phyloP scores from a whole-genome alignment of 2,888 invertebrate genomes.

The Caenorhabditis sp. region DNA sequence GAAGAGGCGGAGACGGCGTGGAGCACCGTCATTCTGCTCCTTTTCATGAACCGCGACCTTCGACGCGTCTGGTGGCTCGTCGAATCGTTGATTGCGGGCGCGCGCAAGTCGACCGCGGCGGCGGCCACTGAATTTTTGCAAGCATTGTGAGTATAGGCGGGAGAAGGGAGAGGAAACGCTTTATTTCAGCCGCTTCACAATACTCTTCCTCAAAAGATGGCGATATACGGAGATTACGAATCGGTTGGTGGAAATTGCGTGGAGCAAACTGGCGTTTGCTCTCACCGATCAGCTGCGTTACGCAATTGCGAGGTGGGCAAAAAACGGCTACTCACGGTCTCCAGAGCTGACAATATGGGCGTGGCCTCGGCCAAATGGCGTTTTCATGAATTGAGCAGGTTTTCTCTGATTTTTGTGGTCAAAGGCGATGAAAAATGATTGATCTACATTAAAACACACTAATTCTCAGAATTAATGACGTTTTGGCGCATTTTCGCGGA shows the following conservation, averaged over 20 bases:
- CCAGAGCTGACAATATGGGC: too few relatives aligned
- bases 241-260: conserved; percentile 53
- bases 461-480: too few relatives aligned
- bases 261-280: conserved; percentile 46
- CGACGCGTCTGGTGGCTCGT: conserved; percentile 63
- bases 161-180: too few relatives aligned
- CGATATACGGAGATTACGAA: conserved; percentile 54
- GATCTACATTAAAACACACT: too few relatives aligned
- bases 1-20: conserved; percentile 49
- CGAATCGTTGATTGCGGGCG: conserved; percentile 54
- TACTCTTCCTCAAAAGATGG: conserved; percentile 51
- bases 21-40: conserved; percentile 2
- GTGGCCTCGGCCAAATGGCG: too few relatives aligned
- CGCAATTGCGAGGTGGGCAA: conserved; percentile 26
- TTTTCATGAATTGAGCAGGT: too few relatives aligned
- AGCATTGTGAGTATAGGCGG: conserved; percentile 19
- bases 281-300: conserved; percentile 49
- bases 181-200: conserved; percentile 59
- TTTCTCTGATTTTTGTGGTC: too few relatives aligned
- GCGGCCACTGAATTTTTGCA: conserved; percentile 28
- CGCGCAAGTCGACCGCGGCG: conserved; percentile 30
- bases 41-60: conserved; percentile 46
- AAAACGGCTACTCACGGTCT: not conserved
- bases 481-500: too few relatives aligned
- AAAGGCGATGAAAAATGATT: too few relatives aligned